Base-by-base conservation (phyloP, 1,140 invertebrate genomes). In the Phenacoccus solenopsis region DNA sequence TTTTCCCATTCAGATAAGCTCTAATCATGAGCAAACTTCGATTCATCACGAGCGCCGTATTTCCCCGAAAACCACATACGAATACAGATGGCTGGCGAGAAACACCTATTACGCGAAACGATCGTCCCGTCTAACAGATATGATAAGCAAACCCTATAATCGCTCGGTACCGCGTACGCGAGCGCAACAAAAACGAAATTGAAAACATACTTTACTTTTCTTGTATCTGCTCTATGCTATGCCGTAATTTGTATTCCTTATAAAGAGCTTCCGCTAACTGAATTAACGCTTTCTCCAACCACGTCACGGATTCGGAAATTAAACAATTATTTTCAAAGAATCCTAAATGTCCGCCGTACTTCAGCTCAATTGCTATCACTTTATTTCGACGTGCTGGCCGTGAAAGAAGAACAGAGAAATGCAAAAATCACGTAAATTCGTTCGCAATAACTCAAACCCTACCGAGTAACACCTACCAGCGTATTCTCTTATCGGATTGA, bases 261-360 rank as follows among this genome's bases (percentile, higher is more conserved):
- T 64, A 27, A 24, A 64, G 2, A 64, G 59, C 59, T 16, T 64
- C 59, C 20, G 59, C 59, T 3, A 64, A 16, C 16, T 64, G 59
- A 24, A 64, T 64, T 13, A 64, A 22, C 21, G 59, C 59, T 64
- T 64, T 64, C 25, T 64, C 59, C 59, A 64, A 27, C 59, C 59
- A 64, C 22, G 59, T 64, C 9, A 64, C 16, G 1, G 59, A 64
- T 27, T 64, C 59, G 22, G 59, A 64, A 27, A 64, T 64, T 20
- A 64, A 64, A 20, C 25, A 64, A 27, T 64, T 64, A 27, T 64
- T 64, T 64, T 64, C 59, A 25, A 64, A 64, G 25, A 64, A 64
- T 64, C 59, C 59, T 25, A 64, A 27, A 64, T 64, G 59, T 9
- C 59, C 59, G 21, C 59, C 59, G 59, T 64, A 64, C 9, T 27